Conservation (phyloP, 2,888 invertebrate genomes). For the Leptopilina syphax region DNA sequence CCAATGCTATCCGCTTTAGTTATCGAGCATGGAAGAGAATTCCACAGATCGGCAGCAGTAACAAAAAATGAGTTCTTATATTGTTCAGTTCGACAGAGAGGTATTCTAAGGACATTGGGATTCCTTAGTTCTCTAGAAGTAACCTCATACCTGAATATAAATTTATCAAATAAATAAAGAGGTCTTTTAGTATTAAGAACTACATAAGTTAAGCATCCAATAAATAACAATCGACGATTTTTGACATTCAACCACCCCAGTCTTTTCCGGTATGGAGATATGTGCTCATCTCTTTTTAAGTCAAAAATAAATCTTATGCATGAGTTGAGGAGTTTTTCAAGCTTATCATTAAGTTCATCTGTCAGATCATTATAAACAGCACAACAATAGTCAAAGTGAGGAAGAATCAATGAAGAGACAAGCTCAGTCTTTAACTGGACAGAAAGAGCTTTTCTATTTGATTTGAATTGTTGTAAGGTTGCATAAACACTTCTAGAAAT, state of each 20-base stretch:
- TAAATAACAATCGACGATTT: not conserved
- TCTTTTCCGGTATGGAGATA: not conserved
- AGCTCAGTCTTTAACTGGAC: not conserved
- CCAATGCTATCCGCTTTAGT: too few species aligned
- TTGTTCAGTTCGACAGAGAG: too few species aligned
- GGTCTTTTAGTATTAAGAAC: not conserved
- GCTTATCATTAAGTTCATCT: too few species aligned
- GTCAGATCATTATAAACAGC: too few species aligned
- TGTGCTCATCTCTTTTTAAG: not conserved
- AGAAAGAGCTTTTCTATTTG: not conserved
- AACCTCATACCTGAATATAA: too few species aligned
- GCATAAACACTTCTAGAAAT: not conserved
- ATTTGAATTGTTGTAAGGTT: not conserved
- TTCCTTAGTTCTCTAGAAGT: too few species aligned
- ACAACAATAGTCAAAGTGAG: not conserved
- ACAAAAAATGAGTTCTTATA: too few species aligned
- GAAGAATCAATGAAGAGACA: not conserved
- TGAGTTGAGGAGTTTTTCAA: too few species aligned
- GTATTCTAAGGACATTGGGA: too few species aligned
- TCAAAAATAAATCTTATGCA: not conserved
- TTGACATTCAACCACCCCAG: not conserved
- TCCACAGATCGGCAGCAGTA: too few species aligned
- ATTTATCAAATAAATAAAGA: not conserved
- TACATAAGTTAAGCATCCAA: not conserved
- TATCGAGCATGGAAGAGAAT: too few species aligned